These are phyloP conservation scores for Bursaphelenchus okinawaensis DNA, from an alignment of 2,888 invertebrate genomes.

Conservation along the genomic window DNA sequence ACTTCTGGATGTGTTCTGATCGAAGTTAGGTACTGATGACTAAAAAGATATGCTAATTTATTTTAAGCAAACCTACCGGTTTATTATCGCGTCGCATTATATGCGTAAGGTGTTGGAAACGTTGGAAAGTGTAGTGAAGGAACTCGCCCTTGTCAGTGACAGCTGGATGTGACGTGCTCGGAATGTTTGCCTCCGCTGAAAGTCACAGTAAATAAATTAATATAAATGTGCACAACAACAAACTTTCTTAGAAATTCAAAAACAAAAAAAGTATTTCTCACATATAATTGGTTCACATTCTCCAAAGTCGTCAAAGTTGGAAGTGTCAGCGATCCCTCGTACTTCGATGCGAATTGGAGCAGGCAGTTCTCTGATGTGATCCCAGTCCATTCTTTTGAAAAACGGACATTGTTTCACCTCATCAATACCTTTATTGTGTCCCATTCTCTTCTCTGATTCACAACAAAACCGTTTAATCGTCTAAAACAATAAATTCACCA, in stretches of 20 bases:
- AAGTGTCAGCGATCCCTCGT: slow-evolving; percentile 96
- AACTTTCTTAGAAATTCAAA: neutral
- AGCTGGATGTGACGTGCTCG: slow-evolving; percentile 40
- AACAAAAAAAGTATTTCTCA: too few relatives aligned
- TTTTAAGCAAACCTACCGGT: slow-evolving; percentile 12
- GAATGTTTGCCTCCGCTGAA: neutral
- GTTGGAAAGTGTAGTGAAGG: slow-evolving; percentile 98
- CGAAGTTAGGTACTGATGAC: neutral
- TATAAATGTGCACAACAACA: neutral
- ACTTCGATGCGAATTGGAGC: slow-evolving; percentile 96
- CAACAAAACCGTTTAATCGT: slow-evolving; percentile 73
- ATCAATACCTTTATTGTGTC: slow-evolving; percentile 77
- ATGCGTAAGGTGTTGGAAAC: slow-evolving; percentile 94
- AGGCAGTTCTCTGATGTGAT: slow-evolving; percentile 88
- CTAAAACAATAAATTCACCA: slow-evolving; percentile 27
- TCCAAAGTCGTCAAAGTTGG: slow-evolving; percentile 99
- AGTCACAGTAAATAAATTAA: slow-evolving; percentile 66
- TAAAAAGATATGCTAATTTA: neutral
- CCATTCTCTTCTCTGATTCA: slow-evolving; percentile 85
- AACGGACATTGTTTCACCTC: slow-evolving; percentile 85
- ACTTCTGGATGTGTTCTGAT: neutral
- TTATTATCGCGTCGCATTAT: slow-evolving; percentile 44
- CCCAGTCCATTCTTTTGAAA: slow-evolving; percentile 94
- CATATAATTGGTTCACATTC: slow-evolving; percentile 97
- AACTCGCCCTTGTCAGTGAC: slow-evolving; percentile 75